Conservation (phyloP, 1,140 invertebrate species). For the Zaprionus gabonicus region DNA sequence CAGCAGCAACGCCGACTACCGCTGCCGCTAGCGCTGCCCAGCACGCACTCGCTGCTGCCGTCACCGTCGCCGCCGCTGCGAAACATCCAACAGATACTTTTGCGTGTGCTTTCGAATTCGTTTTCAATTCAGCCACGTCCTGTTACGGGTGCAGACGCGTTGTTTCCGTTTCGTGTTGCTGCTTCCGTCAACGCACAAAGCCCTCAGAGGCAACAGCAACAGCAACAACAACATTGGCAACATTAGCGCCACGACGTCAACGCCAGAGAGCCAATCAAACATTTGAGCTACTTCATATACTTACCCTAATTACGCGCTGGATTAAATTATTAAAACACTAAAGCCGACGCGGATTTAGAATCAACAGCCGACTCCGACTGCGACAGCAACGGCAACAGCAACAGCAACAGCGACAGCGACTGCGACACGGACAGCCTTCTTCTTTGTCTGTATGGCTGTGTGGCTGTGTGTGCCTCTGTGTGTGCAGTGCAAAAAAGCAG, state of each 20-base stretch:
- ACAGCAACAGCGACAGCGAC: background rate
- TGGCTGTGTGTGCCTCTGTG: background rate
- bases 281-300: constrained; percentile 58
- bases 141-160: constrained; percentile 84
- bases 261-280: constrained; percentile 34
- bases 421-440: constrained; percentile 9
- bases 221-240: background rate
- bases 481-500: constrained; percentile 21
- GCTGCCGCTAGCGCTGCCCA: constrained; percentile 33
- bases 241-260: constrained; percentile 20
- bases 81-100: constrained; percentile 77
- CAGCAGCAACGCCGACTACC: constrained; percentile 31
- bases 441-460: constrained; percentile 5
- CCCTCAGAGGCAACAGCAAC: background rate
- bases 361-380: constrained; percentile 56
- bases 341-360: constrained; percentile 71
- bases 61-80: constrained; percentile 21
- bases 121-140: constrained; percentile 84
- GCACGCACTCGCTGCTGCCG: constrained; percentile 53
- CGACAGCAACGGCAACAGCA: constrained; percentile 13
- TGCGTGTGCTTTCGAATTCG: constrained; percentile 75
- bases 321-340: constrained; percentile 84
- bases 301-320: constrained; percentile 84
- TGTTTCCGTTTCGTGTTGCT: constrained; percentile 66
- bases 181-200: constrained; percentile 32